phyloP scores from a whole-genome alignment of 2,113 vertebrate genomes.

The Heterotilapia buettikoferi region DNA sequence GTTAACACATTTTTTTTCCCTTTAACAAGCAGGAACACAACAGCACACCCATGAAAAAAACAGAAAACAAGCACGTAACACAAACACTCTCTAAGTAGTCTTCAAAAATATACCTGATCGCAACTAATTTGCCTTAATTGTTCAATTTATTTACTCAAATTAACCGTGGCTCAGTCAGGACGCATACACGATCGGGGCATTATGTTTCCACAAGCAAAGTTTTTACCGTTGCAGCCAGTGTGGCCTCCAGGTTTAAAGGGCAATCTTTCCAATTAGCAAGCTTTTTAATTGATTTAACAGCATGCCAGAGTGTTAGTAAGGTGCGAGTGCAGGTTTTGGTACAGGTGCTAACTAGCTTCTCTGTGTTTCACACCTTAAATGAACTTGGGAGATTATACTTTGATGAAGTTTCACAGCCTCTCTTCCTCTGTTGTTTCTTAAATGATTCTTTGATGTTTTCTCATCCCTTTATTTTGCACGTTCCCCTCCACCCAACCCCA shows the following conservation, averaged over 20 bases:
- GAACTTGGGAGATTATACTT: slow-evolving; percentile 1
- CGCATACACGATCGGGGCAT: background rate
- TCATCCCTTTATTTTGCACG: background rate
- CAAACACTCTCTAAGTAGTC: background rate
- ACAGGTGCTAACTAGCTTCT: slow-evolving; percentile 66
- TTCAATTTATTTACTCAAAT: background rate
- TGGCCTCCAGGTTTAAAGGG: slow-evolving; percentile 16
- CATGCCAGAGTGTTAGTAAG: slow-evolving; percentile 42
- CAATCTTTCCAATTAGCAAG: slow-evolving; percentile 60
- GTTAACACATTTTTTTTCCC: slow-evolving; percentile 31
- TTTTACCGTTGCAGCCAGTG: background rate
- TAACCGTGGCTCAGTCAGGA: background rate
- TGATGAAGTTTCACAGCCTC: background rate
- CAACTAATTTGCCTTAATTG: background rate
- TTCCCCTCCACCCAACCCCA: background rate
- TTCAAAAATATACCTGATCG: background rate
- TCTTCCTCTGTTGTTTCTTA: background rate
- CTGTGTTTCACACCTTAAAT: slow-evolving; percentile 40
- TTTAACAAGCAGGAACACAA: slow-evolving; percentile 1
- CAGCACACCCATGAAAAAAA: background rate
- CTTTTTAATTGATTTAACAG: slow-evolving; percentile 57
- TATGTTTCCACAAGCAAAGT: background rate
- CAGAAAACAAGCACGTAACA: background rate
- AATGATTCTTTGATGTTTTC: background rate
- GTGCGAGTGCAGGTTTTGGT: slow-evolving; percentile 46